A percentile compares a stretch with the other conserved stretches of the same genome.
Evolutionary conservation across 2,797 vertebrate species (phyloP).

Genomic region (Bucorvus abyssinicus): DNA sequence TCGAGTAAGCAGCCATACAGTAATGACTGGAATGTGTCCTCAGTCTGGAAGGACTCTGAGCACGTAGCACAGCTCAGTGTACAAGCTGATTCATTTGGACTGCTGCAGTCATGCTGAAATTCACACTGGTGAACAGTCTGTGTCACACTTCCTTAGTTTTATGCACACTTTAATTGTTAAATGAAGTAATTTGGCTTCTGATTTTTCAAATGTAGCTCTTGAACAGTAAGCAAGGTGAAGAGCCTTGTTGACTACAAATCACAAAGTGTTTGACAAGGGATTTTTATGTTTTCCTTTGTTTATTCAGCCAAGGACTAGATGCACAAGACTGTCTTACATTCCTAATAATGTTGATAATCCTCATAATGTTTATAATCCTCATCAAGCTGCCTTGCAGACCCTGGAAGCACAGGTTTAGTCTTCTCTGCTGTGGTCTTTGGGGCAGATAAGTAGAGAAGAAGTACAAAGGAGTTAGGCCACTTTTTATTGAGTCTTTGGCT

Average conservation of each 20-base stretch:
- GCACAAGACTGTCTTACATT: neutral
- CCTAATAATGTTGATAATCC: neutral
- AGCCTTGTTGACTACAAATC: neutral
- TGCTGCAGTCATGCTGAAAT: neutral
- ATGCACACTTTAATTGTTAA: neutral
- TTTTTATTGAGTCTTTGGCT: neutral
- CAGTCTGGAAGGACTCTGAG: neutral
- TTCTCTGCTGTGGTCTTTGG: neutral
- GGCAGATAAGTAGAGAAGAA: neutral
- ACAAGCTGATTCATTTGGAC: neutral
- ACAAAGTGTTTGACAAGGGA: neutral
- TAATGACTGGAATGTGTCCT: conserved; percentile 36
- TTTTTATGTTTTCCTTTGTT: neutral
- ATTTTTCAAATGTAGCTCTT: neutral
- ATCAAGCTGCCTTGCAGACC: neutral
- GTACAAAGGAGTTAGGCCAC: neutral
- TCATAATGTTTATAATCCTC: neutral
- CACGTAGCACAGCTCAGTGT: neutral
- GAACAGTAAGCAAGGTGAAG: neutral
- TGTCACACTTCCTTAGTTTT: neutral
- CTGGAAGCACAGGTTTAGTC: neutral
- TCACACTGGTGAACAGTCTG: neutral
- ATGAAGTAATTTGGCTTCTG: neutral
- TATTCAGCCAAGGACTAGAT: neutral
- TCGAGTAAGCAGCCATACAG: neutral